Base-by-base conservation (phyloP, 2,888 invertebrate genomes). In the Patella pellucida region DNA sequence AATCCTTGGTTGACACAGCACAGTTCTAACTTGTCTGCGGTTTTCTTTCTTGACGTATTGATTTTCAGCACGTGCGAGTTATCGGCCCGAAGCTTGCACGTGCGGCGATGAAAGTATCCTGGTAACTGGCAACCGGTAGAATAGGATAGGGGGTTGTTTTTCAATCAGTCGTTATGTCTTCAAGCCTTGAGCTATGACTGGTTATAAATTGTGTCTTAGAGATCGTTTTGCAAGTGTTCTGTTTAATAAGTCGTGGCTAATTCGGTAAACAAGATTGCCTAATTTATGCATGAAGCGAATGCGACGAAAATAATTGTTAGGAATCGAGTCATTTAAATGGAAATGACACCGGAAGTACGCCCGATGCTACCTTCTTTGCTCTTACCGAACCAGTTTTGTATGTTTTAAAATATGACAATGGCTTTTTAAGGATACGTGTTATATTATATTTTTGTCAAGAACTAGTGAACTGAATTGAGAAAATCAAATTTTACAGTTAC, bases 11-110 rank as follows among this genome's bases (percentile, higher is more conserved):
- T 62, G 62, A 23, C 62, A 62, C 62, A 62, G 19, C 23, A 23
- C 62, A 62, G 23, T 19, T 62, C 12, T 62, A 62, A 62, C 62
- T 62, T 62, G 62, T 62, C 62, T 62, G 62, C 62, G 62, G 62
- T 62, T 62, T 62, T 62, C 62, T 19, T 62, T 62, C 62, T 62
- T 23, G 19, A 23, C 62, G 62, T 19, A 62, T 62, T 62, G 62
- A 62, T 62, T 62, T 62, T 62, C 14, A 62, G 23, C 62, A 62
- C 62, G 62, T 62, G 62, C 62, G 14, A 62, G 62, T 23, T 23
- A 62, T 23, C 62, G 19, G 62, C 62, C 62, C 62, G 23, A 62
- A 62, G 62, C 19, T 23, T 23, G 62, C 62, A 62, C 62, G 62
- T 62, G 62, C 14, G 19, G 15, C 19, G 19, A 19, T 19, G 62